phyloP scores from a whole-genome alignment of 1,140 invertebrate species.

The Tetramorium parvispinum region DNA sequence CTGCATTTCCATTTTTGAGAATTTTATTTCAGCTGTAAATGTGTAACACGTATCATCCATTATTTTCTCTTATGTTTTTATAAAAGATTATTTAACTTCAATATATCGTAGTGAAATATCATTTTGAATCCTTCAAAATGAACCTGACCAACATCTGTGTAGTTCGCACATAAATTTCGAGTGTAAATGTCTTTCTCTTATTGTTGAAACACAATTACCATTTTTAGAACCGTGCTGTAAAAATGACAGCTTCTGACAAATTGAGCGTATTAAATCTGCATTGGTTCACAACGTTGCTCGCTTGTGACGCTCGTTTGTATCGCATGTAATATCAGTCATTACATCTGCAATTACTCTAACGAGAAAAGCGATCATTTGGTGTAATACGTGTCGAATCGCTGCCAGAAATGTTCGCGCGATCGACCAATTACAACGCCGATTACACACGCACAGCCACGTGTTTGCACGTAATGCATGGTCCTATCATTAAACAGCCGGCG shows the following conservation, averaged over 20 bases:
- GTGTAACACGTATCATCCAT: neutral
- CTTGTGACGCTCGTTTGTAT: constrained; percentile 13
- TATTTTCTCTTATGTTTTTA: neutral
- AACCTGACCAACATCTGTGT: neutral
- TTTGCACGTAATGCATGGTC: constrained; percentile 8
- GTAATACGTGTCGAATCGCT: constrained; percentile 43
- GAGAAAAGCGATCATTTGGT: constrained; percentile 33
- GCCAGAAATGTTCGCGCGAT: constrained; percentile 46
- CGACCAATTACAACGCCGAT: constrained; percentile 50
- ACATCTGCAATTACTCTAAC: constrained; percentile 16
- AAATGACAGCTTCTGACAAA: neutral
- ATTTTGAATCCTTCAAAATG: neutral
- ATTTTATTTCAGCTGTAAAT: neutral
- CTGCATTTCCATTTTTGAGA: neutral
- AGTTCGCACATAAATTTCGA: neutral
- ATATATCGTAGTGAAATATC: neutral
- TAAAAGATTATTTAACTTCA: neutral
- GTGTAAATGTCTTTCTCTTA: neutral
- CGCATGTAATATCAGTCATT: constrained; percentile 27
- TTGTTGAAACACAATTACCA: neutral
- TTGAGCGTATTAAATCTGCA: neutral
- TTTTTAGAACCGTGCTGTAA: neutral
- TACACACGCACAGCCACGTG: constrained; percentile 43
- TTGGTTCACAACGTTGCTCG: neutral
- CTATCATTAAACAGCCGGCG: constrained; percentile 18